These are phyloP conservation scores for Rhagium mordax DNA, from an alignment of 2,888 invertebrate genomes.

Conservation along the genomic window DNA sequence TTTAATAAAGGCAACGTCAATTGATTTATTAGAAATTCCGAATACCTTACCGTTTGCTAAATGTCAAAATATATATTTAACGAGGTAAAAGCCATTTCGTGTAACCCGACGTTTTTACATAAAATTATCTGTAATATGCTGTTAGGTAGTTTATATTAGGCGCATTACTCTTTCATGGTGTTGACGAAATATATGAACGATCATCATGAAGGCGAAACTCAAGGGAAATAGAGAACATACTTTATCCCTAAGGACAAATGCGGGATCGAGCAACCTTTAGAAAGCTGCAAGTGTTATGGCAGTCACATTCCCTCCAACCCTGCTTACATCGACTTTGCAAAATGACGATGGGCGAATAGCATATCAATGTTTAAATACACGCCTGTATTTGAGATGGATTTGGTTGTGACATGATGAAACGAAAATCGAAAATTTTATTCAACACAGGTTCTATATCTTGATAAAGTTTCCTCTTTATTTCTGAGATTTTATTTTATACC, in stretches of 20 bases:
- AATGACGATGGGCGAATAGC: conserved; percentile 25
- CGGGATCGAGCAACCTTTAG: conserved; percentile 23
- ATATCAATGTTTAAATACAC: conserved; percentile 23
- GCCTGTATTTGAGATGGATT: conserved; percentile 26
- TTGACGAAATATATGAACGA: conserved; percentile 26
- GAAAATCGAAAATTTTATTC: conserved; percentile 33
- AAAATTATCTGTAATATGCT: conserved; percentile 11
- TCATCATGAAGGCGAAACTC: conserved; percentile 25
- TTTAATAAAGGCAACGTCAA: too few species aligned
- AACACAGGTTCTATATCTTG: conserved; percentile 15
- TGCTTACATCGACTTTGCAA: conserved; percentile 24
- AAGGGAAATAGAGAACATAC: conserved; percentile 12
- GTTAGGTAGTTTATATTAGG: conserved; percentile 11
- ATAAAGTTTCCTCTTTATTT: conserved; percentile 29
- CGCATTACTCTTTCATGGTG: conserved; percentile 13
- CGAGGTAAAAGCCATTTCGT: not conserved
- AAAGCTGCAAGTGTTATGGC: conserved; percentile 18
- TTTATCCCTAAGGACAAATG: conserved; percentile 23
- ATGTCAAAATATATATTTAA: not conserved
- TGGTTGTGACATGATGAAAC: conserved; percentile 27
- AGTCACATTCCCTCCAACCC: conserved; percentile 22
- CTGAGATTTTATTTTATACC: conserved; percentile 27
- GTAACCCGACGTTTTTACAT: not conserved
- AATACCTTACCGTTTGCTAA: too few species aligned
- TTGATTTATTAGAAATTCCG: too few species aligned